Evolutionary conservation across 2,113 vertebrate genomes (phyloP).

Genomic region (Candoia aspera): DNA sequence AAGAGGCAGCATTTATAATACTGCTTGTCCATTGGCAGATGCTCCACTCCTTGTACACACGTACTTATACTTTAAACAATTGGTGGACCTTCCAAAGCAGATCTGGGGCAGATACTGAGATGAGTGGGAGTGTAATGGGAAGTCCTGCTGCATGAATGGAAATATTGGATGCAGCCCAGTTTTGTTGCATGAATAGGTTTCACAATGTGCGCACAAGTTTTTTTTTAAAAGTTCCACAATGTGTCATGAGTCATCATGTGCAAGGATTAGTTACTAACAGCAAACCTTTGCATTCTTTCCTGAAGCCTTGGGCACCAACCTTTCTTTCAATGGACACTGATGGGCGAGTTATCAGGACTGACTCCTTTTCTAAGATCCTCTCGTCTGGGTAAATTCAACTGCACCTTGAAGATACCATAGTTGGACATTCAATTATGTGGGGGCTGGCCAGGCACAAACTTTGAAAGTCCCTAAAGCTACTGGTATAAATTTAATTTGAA

Average conservation of each 20-base stretch:
- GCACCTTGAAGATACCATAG: not conserved
- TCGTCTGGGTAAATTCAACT: slow-evolving; percentile 84
- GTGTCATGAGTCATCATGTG: not conserved
- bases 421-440: not conserved
- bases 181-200: not conserved
- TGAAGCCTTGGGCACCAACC: slow-evolving; percentile 84
- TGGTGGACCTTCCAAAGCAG: not conserved
- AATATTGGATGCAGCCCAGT: not conserved
- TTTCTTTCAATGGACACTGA: slow-evolving; percentile 92
- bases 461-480: not conserved
- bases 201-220: slow-evolving; percentile 1
- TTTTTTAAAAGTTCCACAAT: not conserved
- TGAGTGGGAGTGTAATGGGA: not conserved
- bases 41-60: not conserved
- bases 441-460: not conserved
- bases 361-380: slow-evolving; percentile 92
- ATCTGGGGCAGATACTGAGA: not conserved
- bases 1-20: not conserved
- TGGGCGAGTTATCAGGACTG: slow-evolving; percentile 85
- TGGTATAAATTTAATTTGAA: not conserved
- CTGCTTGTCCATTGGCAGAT: not conserved
- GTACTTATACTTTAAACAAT: not conserved
- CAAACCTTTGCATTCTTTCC: slow-evolving; percentile 41
- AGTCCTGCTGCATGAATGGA: not conserved
- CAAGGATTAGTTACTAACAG: slow-evolving; percentile 43